Base-by-base conservation (phyloP, 2,113 vertebrate genomes). In the Brachionichthys hirsutus region DNA sequence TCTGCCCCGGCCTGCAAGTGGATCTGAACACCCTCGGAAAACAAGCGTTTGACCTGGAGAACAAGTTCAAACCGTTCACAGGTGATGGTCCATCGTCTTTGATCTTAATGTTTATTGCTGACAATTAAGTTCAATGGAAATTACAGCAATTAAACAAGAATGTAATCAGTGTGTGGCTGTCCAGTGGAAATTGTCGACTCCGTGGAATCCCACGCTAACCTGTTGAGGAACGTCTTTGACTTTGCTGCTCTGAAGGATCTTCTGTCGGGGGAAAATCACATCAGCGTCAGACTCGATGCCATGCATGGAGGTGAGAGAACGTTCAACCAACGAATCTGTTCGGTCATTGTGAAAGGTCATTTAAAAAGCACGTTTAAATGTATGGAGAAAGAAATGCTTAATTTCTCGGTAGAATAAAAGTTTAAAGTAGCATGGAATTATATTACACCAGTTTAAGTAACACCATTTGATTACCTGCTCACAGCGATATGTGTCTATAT, bases 21-120 rank as follows among this genome's bases (percentile, higher is more conserved):
- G 94, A 98, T 86, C 91, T 99, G 55, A 79, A 89, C 13, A 93
- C 93, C 6, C 89, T 95, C 63, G 95, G 97, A 30, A 98, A 93
- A 60, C 97, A 99, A 85, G 92, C 88, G 19, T 99, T 99, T 83
- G 96, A 98, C 84, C 75, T 99, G 87, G 95, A 99, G 85, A 98
- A 98, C 88, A 98, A 98, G 88, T 98, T 98, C 82, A 98, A 98
- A 73, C 97, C 96, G 7, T 98, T 99, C 81, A 96, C 94, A 92
- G 96, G 97, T 93, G 82, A 71, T 46, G 17, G 5, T 30, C 24
- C 24, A 30, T 30, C 24, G 3, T 30, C n/a, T n/a, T n/a, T n/a
- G n/a, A n/a, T n/a, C n/a, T n/a, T n/a, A n/a, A n/a, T n/a, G n/a
- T n/a, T n/a, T n/a, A n/a, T n/a, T n/a, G n/a, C n/a, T n/a, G n/a